Evolutionary conservation across 2,797 vertebrate genomes (phyloP).

Genomic region (Sebastiscus tertius): DNA sequence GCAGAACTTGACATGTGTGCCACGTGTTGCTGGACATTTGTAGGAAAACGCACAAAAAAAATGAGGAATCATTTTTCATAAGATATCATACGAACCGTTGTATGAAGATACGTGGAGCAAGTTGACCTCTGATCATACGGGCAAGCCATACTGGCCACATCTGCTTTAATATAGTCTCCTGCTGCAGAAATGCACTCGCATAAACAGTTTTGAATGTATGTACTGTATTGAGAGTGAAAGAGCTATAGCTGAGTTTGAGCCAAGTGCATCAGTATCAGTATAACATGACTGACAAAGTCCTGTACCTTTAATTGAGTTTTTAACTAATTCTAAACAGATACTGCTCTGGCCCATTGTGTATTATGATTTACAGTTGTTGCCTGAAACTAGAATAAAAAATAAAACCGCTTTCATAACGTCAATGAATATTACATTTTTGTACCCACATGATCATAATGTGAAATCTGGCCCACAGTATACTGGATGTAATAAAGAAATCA

Average conservation of each 20-base stretch:
- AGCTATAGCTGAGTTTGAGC: background rate
- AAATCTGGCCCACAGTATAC: conserved; percentile 31
- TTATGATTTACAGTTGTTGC: conserved; percentile 38
- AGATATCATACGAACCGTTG: too few relatives aligned
- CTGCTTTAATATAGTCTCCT: background rate
- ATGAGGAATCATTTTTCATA: too few relatives aligned
- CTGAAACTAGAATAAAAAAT: conserved; percentile 43
- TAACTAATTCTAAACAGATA: conserved; percentile 48
- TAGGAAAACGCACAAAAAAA: too few relatives aligned
- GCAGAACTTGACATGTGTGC: too few relatives aligned
- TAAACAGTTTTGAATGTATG: background rate
- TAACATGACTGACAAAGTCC: conserved; percentile 27
- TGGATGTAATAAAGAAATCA: conserved; percentile 55
- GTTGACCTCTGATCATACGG: background rate
- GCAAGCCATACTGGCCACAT: background rate
- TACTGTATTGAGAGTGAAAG: background rate
- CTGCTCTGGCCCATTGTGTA: background rate
- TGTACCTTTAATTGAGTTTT: conserved; percentile 45
- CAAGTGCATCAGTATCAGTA: background rate
- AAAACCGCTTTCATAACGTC: conserved; percentile 27
- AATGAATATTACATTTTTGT: conserved; percentile 44
- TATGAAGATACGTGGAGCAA: too few relatives aligned
- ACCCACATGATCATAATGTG: conserved; percentile 35
- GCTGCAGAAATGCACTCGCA: background rate
- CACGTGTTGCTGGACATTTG: too few relatives aligned